Evolutionary conservation across 1,140 invertebrate genomes (phyloP).

Genomic region (Idris sp.): DNA sequence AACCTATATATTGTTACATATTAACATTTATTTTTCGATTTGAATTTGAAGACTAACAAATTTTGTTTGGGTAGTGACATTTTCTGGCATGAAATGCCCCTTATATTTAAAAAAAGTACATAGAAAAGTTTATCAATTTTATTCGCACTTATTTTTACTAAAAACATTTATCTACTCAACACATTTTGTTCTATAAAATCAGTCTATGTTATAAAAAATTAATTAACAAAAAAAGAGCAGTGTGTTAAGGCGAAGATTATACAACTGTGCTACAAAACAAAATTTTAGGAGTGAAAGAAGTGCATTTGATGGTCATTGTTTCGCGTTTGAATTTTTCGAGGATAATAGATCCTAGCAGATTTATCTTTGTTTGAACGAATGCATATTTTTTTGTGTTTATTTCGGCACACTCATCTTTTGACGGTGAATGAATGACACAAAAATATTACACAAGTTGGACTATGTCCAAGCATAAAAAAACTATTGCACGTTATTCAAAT

Average conservation of each 20-base stretch:
- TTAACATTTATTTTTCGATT: no score
- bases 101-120: no score
- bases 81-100: no score
- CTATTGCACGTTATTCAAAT: conserved; percentile 60
- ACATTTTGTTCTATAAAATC: no score
- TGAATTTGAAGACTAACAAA: no score
- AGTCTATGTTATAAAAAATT: no score
- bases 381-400: conserved; percentile 47
- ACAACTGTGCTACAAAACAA: conserved; percentile 9
- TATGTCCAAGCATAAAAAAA: conserved; percentile 58
- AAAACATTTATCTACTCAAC: no score
- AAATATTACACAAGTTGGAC: conserved; percentile 66
- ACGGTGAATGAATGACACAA: conserved; percentile 59
- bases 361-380: conserved; percentile 59
- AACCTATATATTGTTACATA: no score
- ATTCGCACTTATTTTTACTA: no score
- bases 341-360: conserved; percentile 55
- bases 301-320: conserved; percentile 50
- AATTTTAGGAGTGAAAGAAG: conserved; percentile 4
- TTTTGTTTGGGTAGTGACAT: no score
- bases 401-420: conserved; percentile 40
- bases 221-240: no score
- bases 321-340: conserved; percentile 41
- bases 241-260: conserved; percentile 21
- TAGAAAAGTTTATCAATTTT: no score